These are phyloP conservation scores for Gadopsis bispinosus DNA, from an alignment of 2,797 vertebrate species.

Conservation along the genomic window DNA sequence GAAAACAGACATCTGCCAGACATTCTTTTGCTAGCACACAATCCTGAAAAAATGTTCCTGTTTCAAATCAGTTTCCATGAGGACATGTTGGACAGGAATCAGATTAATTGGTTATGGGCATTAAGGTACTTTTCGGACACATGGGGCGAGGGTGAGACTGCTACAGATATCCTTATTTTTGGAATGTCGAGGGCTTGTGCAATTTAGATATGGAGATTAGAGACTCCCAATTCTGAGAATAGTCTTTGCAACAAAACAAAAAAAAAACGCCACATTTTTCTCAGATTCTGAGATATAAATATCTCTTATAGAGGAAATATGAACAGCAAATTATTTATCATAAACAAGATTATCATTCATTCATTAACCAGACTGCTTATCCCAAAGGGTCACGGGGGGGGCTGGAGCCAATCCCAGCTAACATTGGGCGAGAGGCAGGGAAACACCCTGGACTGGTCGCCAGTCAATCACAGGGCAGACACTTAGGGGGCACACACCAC, in stretches of 20 bases:
- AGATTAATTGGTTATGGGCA: conserved; percentile 81
- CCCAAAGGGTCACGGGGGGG: too few species aligned
- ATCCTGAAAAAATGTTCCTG: conserved; percentile 86
- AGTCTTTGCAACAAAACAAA: conserved; percentile 28
- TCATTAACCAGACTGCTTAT: too few species aligned
- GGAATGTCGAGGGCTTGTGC: conserved; percentile 84
- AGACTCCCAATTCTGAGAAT: conserved; percentile 66
- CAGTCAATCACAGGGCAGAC: too few species aligned
- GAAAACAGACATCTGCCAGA: conserved; percentile 86
- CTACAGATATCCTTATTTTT: conserved; percentile 82
- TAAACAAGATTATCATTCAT: background rate
- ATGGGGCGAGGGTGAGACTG: conserved; percentile 77
- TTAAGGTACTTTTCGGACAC: conserved; percentile 79
- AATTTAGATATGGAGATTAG: conserved; percentile 73
- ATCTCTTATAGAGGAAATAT: conserved; percentile 47
- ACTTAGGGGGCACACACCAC: too few species aligned
- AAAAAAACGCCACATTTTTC: conserved; percentile 40
- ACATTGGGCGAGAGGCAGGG: too few species aligned
- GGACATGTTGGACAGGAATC: conserved; percentile 84
- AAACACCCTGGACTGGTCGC: too few species aligned
- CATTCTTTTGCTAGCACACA: conserved; percentile 85
- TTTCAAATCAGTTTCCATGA: conserved; percentile 87
- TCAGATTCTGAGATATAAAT: conserved; percentile 70
- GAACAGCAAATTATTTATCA: conserved; percentile 56
- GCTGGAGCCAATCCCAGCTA: too few species aligned